Evolutionary conservation across 1,140 invertebrate genomes (phyloP).

Genomic region (Octopus bimaculoides): DNA sequence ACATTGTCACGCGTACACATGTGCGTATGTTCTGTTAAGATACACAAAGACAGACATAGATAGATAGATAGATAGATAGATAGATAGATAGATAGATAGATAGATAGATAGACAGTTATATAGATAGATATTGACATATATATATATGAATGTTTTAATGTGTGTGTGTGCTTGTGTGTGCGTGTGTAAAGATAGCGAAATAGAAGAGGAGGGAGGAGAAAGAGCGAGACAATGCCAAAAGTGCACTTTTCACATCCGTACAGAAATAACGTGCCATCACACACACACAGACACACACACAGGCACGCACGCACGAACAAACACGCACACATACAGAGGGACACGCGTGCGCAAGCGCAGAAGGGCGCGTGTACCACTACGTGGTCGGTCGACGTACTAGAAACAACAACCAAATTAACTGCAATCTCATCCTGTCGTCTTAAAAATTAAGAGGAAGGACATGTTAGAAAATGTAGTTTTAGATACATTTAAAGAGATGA

Average conservation of each 20-base stretch:
- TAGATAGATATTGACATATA: not conserved
- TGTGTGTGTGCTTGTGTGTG: too few species aligned
- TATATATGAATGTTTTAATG: too few species aligned
- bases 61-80: conserved; percentile 3
- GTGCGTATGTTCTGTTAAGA: too few species aligned
- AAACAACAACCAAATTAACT: not conserved
- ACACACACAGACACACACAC: not conserved
- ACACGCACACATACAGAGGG: too few species aligned
- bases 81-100: conserved; percentile 3
- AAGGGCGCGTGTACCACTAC: too few species aligned
- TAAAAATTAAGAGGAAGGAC: not conserved
- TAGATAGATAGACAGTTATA: not conserved
- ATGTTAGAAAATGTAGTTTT: not conserved
- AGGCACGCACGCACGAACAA: not conserved
- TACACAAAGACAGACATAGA: too few species aligned
- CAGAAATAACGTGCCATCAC: not conserved
- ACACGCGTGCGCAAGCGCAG: too few species aligned
- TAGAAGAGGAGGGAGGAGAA: not conserved
- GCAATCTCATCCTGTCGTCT: not conserved
- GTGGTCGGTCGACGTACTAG: too few species aligned
- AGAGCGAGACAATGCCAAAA: not conserved
- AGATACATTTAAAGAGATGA: not conserved
- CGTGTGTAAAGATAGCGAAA: too few species aligned
- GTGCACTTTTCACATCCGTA: not conserved
- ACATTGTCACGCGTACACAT: too few species aligned